phyloP scores from a whole-genome alignment of 2,797 vertebrate genomes.

The Sciurus vulgaris region DNA sequence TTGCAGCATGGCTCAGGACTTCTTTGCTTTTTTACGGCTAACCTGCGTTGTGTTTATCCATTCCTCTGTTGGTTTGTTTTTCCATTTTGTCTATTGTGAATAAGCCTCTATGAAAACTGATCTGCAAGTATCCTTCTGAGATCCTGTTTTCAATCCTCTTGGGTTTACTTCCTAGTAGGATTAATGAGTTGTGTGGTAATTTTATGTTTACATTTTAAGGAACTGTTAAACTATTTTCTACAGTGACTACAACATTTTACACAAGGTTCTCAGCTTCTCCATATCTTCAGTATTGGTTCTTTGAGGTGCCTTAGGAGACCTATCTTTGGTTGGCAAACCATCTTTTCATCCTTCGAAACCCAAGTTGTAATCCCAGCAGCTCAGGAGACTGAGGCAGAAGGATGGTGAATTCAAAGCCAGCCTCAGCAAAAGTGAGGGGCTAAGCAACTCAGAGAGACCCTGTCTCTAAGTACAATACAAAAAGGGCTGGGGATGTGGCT shows the following conservation, averaged over 20 bases:
- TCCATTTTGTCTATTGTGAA: background rate
- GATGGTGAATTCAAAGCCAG: no score
- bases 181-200: background rate
- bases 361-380: background rate
- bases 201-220: constrained; percentile 31
- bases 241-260: background rate
- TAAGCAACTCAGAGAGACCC: no score
- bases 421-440: no score
- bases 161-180: background rate
- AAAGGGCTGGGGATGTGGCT: no score
- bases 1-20: background rate
- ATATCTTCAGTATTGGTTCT: background rate
- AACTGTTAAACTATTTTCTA: background rate
- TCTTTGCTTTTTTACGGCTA: background rate
- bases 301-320: background rate
- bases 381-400: no score
- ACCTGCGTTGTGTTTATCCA: background rate
- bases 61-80: background rate
- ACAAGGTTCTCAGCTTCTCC: background rate
- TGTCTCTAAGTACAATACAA: no score
- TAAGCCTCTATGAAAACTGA: background rate
- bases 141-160: background rate
- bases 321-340: background rate
- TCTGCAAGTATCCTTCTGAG: background rate
- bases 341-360: background rate